A percentile compares a stretch with the other conserved stretches of the same genome.
phyloP scores from a whole-genome alignment of 2,888 invertebrate genomes.

The Monoplex corrugatus region DNA sequence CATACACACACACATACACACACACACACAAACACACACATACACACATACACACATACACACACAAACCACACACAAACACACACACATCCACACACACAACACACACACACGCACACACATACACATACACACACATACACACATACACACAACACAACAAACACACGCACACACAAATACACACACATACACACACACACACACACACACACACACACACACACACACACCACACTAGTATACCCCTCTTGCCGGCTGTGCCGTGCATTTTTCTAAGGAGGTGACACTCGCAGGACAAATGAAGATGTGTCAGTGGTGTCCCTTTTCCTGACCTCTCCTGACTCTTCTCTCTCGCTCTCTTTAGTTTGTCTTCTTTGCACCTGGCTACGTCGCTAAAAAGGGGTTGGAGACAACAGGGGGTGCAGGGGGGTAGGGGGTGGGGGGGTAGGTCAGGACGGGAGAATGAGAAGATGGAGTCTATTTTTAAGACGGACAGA shows the following conservation, averaged over 20 bases:
- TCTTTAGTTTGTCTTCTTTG: not conserved
- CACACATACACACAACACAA: too few relatives aligned
- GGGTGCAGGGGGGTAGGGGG: not conserved
- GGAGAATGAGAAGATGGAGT: too few relatives aligned
- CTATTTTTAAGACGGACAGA: too few relatives aligned
- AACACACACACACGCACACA: too few relatives aligned
- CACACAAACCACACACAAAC: too few relatives aligned
- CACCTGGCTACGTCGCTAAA: slow-evolving; percentile 2
- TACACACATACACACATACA: too few relatives aligned
- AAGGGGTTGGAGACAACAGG: too few relatives aligned
- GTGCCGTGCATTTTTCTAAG: slow-evolving; percentile 4
- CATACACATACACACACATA: too few relatives aligned
- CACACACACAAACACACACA: too few relatives aligned
- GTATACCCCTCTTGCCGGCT: slow-evolving; percentile 5
- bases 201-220: slow-evolving; percentile 32
- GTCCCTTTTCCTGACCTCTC: slow-evolving; percentile 27
- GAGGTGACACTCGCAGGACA: slow-evolving; percentile 41
- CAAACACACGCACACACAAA: not conserved
- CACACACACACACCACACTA: not conserved
- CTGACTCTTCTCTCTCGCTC: slow-evolving; percentile 24
- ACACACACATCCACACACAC: too few relatives aligned
- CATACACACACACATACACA: too few relatives aligned
- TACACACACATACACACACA: slow-evolving; percentile 24
- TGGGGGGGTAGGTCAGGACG: too few relatives aligned
- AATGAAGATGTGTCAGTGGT: slow-evolving; percentile 34